These are phyloP conservation scores for Anticlea derivata DNA, from an alignment of 2,888 invertebrate species.

Conservation along the genomic window DNA sequence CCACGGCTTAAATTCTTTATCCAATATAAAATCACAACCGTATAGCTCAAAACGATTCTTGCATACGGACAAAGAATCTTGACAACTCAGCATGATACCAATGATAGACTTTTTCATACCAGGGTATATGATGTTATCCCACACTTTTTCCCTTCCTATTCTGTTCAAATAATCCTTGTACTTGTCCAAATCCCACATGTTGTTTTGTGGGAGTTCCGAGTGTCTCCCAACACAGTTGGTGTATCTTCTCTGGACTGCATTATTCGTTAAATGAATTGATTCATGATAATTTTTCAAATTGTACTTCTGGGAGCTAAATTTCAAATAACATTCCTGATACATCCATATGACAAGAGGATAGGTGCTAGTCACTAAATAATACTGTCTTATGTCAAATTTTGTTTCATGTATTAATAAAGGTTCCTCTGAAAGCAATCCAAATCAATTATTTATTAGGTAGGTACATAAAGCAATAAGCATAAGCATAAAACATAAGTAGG, in stretches of 20 bases:
- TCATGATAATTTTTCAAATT: slow-evolving; percentile 91
- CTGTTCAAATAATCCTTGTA: slow-evolving; percentile 86
- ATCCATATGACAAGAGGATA: slow-evolving; percentile 93
- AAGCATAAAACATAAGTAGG: neutral
- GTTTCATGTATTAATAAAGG: slow-evolving; percentile 92
- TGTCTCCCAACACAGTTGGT: slow-evolving; percentile 79
- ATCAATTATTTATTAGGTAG: neutral
- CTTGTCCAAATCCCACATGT: slow-evolving; percentile 93
- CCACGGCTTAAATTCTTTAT: slow-evolving; percentile 93
- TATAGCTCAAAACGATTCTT: slow-evolving; percentile 94
- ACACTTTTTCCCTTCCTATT: slow-evolving; percentile 85
- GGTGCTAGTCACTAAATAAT: slow-evolving; percentile 92
- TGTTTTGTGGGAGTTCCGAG: slow-evolving; percentile 87
- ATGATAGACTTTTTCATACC: slow-evolving; percentile 93
- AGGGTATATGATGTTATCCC: slow-evolving; percentile 90
- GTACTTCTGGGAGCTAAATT: slow-evolving; percentile 94
- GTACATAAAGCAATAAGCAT: too few relatives aligned
- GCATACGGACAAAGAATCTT: slow-evolving; percentile 87
- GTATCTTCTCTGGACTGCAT: slow-evolving; percentile 93
- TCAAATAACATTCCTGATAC: slow-evolving; percentile 92
- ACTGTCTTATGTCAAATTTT: slow-evolving; percentile 96
- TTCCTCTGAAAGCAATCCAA: slow-evolving; percentile 84
- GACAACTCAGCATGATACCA: slow-evolving; percentile 90
- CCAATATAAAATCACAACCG: slow-evolving; percentile 96
- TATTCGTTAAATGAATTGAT: slow-evolving; percentile 94